Conservation (phyloP, 2,113 vertebrate genomes). For the Puma concolor region DNA sequence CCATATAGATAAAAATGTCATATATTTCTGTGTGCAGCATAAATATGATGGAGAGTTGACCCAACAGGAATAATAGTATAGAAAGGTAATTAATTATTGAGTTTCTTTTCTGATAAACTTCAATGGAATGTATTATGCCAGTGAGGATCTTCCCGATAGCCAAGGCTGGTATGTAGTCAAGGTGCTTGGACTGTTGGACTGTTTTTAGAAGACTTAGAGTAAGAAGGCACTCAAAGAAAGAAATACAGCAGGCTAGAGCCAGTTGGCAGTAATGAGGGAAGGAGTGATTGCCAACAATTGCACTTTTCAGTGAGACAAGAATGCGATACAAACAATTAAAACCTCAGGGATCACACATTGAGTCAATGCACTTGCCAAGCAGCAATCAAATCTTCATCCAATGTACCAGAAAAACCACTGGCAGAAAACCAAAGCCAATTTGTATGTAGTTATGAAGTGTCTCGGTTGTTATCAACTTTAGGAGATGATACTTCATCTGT, state of each 20-base stretch:
- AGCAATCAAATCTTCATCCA: constrained; percentile 68
- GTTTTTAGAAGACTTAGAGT: constrained; percentile 49
- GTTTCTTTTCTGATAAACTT: not conserved
- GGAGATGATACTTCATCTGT: not conserved
- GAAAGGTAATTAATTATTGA: not conserved
- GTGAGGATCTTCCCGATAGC: not conserved
- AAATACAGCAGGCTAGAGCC: constrained; percentile 18
- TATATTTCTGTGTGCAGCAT: not conserved
- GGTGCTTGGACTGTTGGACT: not conserved
- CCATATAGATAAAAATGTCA: not conserved
- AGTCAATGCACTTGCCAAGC: constrained; percentile 58
- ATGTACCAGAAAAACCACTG: constrained; percentile 47
- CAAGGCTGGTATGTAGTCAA: not conserved
- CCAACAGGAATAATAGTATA: not conserved
- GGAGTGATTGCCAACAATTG: constrained; percentile 62
- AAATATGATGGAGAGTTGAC: not conserved
- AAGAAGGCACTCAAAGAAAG: constrained; percentile 36
- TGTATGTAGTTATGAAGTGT: constrained; percentile 64
- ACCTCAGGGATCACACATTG: constrained; percentile 68
- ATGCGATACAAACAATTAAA: constrained; percentile 69
- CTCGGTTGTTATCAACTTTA: constrained; percentile 33
- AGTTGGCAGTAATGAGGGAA: constrained; percentile 68
- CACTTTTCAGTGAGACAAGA: constrained; percentile 68
- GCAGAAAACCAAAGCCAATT: constrained; percentile 59
- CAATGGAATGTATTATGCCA: not conserved